These are phyloP conservation scores for Drosophila paulistorum DNA, from an alignment of 1,140 invertebrate genomes.

Conservation along the genomic window DNA sequence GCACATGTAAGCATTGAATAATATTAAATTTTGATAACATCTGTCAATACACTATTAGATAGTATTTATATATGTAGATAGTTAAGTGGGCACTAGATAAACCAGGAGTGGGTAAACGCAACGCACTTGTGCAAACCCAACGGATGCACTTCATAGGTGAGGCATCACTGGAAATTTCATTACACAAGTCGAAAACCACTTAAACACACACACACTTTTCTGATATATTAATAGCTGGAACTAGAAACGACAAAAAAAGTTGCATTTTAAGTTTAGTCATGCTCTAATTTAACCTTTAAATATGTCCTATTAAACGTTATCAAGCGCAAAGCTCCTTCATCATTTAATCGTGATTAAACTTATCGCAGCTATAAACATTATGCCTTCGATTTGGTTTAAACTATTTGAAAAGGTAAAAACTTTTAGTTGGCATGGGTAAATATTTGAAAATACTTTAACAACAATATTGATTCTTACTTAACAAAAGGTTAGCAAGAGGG, in stretches of 20 bases:
- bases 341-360: not conserved
- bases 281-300: not conserved
- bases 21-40: constrained; percentile 13
- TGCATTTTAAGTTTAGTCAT: not conserved
- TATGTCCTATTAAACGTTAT: not conserved
- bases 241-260: not conserved
- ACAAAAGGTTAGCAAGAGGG: no score
- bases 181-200: not conserved
- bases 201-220: not conserved
- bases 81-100: constrained; percentile 19
- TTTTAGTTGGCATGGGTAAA: not conserved
- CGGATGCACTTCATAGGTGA: not conserved
- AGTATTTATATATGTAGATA: constrained; percentile 26
- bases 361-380: no score
- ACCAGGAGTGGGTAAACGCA: not conserved
- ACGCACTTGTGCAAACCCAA: not conserved
- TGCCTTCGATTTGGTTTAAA: no score
- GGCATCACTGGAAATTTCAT: not conserved
- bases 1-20: constrained; percentile 40
- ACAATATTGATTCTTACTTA: no score
- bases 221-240: not conserved
- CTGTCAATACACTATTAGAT: not conserved
- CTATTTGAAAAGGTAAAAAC: no score
- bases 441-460: not conserved
- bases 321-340: not conserved